Conservation (phyloP, 1,140 invertebrate genomes). For the Trichomalopsis sarcophagae region DNA sequence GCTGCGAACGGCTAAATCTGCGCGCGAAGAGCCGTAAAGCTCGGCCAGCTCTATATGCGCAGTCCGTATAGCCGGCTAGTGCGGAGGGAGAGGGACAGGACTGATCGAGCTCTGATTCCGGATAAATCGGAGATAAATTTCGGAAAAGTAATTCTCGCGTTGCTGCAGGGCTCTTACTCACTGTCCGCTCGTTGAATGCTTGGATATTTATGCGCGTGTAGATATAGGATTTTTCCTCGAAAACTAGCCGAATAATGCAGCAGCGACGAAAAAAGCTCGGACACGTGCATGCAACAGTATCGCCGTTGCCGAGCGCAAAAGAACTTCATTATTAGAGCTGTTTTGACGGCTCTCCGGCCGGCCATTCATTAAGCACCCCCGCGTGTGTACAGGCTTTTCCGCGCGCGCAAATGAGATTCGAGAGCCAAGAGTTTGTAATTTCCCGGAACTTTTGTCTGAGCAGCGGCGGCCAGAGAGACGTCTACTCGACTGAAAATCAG, state of each 20-base stretch:
- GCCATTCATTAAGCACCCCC: background rate
- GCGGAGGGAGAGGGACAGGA: background rate
- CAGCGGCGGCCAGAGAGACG: too few species aligned
- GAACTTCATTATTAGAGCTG: constrained; percentile 26
- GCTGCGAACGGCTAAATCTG: constrained; percentile 58
- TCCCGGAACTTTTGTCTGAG: background rate
- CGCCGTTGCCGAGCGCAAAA: background rate
- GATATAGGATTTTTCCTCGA: too few species aligned
- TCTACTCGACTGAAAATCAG: too few species aligned
- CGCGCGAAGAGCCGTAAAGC: constrained; percentile 57
- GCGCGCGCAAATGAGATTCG: background rate
- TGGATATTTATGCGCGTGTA: too few species aligned
- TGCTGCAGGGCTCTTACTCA: background rate
- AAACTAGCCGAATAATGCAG: too few species aligned
- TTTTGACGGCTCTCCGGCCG: background rate
- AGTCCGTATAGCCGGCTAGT: too few species aligned
- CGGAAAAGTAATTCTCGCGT: constrained; percentile 52
- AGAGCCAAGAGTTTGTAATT: background rate
- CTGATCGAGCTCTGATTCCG: constrained; percentile 60
- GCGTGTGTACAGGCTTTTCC: too few species aligned
- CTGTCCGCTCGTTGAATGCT: background rate
- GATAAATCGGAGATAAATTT: constrained; percentile 62
- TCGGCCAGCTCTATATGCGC: background rate
- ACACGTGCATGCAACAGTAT: background rate
- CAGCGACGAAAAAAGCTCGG: background rate